These are phyloP conservation scores for Tetragonula clypearis DNA, from an alignment of 1,140 invertebrate species.

Conservation along the genomic window DNA sequence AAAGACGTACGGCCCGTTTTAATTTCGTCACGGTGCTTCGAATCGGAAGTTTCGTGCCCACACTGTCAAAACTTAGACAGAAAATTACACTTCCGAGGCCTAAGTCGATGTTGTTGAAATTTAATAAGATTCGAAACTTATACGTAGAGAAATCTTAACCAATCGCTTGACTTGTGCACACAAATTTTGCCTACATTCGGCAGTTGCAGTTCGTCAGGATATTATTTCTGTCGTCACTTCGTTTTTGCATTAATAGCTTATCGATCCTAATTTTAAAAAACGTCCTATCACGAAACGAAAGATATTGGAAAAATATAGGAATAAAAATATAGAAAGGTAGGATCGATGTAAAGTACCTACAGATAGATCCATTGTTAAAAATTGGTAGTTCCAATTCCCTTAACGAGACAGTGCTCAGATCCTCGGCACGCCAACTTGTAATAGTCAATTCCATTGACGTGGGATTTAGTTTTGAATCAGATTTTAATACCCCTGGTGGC, in stretches of 20 bases:
- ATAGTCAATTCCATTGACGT: conserved; percentile 43
- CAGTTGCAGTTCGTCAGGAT: not conserved
- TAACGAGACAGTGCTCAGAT: not conserved
- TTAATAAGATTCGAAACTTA: not conserved
- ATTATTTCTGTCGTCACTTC: not conserved
- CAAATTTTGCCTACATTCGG: too few relatives aligned
- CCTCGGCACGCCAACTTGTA: conserved; percentile 33
- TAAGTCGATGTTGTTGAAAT: not conserved
- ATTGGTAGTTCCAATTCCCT: not conserved
- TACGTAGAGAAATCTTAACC: too few relatives aligned
- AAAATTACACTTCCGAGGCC: not conserved
- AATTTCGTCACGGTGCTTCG: not conserved
- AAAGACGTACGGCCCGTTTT: not conserved
- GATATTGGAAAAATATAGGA: too few relatives aligned
- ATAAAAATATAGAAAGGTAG: not conserved
- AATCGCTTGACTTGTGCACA: too few relatives aligned
- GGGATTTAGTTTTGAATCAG: conserved; percentile 25
- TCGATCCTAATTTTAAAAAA: not conserved
- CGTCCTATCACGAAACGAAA: not conserved
- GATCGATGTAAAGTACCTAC: conserved; percentile 3
- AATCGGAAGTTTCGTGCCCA: not conserved
- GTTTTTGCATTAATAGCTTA: not conserved
- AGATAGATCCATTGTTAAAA: conserved; percentile 15
- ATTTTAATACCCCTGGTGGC: conserved; percentile 2
- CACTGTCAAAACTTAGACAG: not conserved